Percentiles rank a stretch among this genome's conserved stretches.
phyloP scores from a whole-genome alignment of 2,888 invertebrate genomes.

The Cactoblastis cactorum region DNA sequence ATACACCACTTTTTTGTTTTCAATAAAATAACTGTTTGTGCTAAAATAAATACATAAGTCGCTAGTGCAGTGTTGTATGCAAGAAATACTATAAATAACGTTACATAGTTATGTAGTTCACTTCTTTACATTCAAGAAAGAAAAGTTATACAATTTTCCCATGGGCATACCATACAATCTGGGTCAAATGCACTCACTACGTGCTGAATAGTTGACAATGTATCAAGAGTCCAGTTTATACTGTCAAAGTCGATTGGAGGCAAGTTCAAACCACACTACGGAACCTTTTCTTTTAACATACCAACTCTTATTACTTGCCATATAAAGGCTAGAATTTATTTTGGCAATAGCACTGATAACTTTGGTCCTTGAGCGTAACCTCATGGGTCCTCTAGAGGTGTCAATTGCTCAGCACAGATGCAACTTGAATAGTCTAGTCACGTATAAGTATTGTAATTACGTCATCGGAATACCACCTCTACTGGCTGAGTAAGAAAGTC shows the following conservation, averaged over 20 bases:
- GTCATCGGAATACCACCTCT: not conserved
- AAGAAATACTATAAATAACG: too few species aligned
- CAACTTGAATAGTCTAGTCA: conserved; percentile 12
- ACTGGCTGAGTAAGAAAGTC: not conserved
- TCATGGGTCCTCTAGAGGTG: conserved; percentile 42
- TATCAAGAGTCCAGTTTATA: conserved; percentile 8
- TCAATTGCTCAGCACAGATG: conserved; percentile 49
- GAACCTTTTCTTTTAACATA: too few species aligned
- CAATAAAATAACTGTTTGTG: too few species aligned
- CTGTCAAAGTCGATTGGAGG: conserved; percentile 7
- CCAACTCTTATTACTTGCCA: not conserved
- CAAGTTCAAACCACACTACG: not conserved
- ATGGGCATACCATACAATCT: not conserved
- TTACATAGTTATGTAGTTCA: too few species aligned
- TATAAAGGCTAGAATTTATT: not conserved
- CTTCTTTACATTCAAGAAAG: not conserved
- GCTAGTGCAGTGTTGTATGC: too few species aligned
- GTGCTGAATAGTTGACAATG: conserved; percentile 6
- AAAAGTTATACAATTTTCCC: not conserved
- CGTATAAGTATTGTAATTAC: conserved; percentile 8
- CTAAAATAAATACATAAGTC: too few species aligned
- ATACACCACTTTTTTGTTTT: too few species aligned
- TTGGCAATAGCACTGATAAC: not conserved
- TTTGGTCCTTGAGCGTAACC: conserved; percentile 24
- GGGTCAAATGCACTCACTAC: conserved; percentile 3